phyloP scores from a whole-genome alignment of 2,888 invertebrate species.

The Timema podura region DNA sequence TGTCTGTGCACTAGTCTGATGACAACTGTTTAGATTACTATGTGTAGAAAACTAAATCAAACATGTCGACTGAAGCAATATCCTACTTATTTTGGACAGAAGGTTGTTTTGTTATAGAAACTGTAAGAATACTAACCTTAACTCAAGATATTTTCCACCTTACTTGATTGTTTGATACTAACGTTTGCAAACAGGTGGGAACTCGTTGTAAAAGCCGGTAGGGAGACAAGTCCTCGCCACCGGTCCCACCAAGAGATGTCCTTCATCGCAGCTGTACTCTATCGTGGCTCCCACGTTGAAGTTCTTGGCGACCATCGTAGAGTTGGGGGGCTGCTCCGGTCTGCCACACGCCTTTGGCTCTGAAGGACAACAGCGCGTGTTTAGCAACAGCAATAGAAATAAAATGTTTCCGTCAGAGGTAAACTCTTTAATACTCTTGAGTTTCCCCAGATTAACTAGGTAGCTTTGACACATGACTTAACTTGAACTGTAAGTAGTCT shows the following conservation, averaged over 20 bases:
- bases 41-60: too few relatives aligned
- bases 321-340: constrained; percentile 90
- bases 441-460: neutral
- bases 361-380: constrained; percentile 39
- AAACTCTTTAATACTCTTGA: too few relatives aligned
- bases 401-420: too few relatives aligned
- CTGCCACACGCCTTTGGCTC: constrained; percentile 87
- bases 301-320: constrained; percentile 73
- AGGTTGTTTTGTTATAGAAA: too few relatives aligned
- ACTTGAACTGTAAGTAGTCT: too few relatives aligned
- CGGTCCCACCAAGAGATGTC: constrained; percentile 83
- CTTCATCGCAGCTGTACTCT: constrained; percentile 79
- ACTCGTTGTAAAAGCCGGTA: constrained; percentile 90
- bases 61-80: too few relatives aligned
- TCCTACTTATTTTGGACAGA: too few relatives aligned
- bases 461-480: neutral
- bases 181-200: constrained; percentile 92
- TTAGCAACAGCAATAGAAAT: too few relatives aligned
- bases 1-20: too few relatives aligned
- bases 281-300: constrained; percentile 79
- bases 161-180: constrained; percentile 43
- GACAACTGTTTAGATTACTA: too few relatives aligned
- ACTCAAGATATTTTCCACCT: too few relatives aligned
- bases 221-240: constrained; percentile 77
- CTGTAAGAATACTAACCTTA: too few relatives aligned